A percentile compares a stretch with the other conserved stretches of the same genome.
phyloP scores from a whole-genome alignment of 2,888 invertebrate species.

The Sesia apiformis region DNA sequence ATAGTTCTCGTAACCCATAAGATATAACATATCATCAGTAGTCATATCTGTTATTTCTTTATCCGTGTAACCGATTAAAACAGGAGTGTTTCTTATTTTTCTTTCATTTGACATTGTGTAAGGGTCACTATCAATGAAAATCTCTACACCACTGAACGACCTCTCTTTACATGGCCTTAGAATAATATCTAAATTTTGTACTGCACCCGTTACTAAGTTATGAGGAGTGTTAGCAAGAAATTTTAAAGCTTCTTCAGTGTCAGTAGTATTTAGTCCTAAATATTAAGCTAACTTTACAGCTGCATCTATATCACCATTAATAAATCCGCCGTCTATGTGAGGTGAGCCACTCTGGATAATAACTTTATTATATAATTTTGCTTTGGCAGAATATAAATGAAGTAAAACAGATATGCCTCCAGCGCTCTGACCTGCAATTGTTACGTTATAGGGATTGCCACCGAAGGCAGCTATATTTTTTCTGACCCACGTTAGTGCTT shows the following conservation, averaged over 20 bases:
- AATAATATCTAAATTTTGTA: constrained; percentile 31
- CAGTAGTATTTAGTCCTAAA: constrained; percentile 43
- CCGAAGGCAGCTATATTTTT: constrained; percentile 55
- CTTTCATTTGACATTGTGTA: constrained; percentile 38
- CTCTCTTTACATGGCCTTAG: constrained; percentile 53
- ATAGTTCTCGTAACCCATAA: constrained; percentile 16
- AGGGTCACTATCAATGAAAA: constrained; percentile 49
- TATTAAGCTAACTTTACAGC: constrained; percentile 45
- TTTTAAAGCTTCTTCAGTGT: constrained; percentile 40
- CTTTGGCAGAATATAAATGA: constrained; percentile 49
- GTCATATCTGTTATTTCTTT: constrained; percentile 9
- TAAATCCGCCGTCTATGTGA: constrained; percentile 46
- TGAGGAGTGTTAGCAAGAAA: constrained; percentile 38
- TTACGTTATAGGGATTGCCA: constrained; percentile 58
- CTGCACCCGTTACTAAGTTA: constrained; percentile 41
- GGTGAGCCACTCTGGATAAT: constrained; percentile 59
- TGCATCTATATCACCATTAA: constrained; percentile 36
- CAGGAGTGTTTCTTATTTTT: constrained; percentile 46
- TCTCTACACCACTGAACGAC: constrained; percentile 51
- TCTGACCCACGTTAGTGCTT: constrained; percentile 53
- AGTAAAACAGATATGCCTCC: constrained; percentile 50
- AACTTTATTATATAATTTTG: constrained; percentile 52
- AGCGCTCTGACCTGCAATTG: constrained; percentile 53
- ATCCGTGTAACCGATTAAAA: constrained; percentile 49
- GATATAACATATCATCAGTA: too few species aligned